phyloP scores from a whole-genome alignment of 1,140 invertebrate species.

The Rhyzopertha dominica region DNA sequence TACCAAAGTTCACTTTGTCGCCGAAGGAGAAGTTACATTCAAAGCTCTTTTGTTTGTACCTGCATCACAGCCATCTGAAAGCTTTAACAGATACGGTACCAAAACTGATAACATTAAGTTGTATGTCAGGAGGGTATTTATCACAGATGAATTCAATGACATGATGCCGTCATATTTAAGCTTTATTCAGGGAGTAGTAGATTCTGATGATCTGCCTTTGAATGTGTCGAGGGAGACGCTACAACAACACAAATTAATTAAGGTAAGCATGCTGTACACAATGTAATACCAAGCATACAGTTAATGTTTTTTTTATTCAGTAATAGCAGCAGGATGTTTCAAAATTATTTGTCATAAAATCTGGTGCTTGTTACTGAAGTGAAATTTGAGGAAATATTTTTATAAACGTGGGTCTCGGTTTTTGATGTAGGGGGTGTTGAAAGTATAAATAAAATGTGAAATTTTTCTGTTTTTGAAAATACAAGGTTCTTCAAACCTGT shows the following conservation, averaged over 20 bases:
- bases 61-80: constrained; percentile 81
- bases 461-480: too few species aligned
- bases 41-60: constrained; percentile 94
- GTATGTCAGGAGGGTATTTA: constrained; percentile 96
- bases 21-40: constrained; percentile 98
- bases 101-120: constrained; percentile 94
- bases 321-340: too few species aligned
- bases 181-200: constrained; percentile 94
- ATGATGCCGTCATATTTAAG: constrained; percentile 98
- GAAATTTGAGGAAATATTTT: too few species aligned
- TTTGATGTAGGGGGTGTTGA: too few species aligned
- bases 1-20: constrained; percentile 90
- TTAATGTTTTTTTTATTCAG: too few species aligned
- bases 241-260: constrained; percentile 98
- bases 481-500: too few species aligned
- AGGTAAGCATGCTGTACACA: too few species aligned
- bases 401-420: too few species aligned
- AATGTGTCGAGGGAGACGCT: constrained; percentile 98
- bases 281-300: too few species aligned
- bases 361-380: too few species aligned
- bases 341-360: too few species aligned
- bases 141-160: constrained; percentile 99
- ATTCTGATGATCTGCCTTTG: constrained; percentile 98
- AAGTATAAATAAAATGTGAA: too few species aligned
- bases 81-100: constrained; percentile 92